Evolutionary conservation across 2,113 vertebrate genomes (phyloP).

Genomic region (Lathamus discolor): DNA sequence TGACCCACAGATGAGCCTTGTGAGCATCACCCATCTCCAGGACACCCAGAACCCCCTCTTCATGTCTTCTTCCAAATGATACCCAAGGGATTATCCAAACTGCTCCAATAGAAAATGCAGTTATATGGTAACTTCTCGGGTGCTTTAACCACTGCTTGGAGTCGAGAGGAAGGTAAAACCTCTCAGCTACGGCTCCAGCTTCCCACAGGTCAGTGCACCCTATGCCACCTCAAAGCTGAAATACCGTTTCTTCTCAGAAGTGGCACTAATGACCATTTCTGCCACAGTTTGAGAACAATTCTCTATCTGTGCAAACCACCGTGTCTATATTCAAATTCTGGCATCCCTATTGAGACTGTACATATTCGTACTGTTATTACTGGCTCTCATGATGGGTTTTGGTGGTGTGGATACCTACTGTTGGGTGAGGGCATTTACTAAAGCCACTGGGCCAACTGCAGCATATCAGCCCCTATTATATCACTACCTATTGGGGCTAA

Average conservation of each 20-base stretch:
- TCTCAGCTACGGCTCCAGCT: not conserved
- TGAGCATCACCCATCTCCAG: not conserved
- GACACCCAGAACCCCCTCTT: not conserved
- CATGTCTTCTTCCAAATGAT: not conserved
- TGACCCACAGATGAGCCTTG: rapidly evolving
- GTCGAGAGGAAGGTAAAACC: not conserved
- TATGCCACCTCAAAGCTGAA: not conserved
- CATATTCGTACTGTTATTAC: not conserved
- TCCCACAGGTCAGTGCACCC: not conserved
- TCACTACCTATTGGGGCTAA: not conserved
- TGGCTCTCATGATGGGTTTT: not conserved
- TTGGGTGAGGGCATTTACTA: not conserved
- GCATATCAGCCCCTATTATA: not conserved
- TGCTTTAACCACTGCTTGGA: not conserved
- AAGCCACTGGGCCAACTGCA: not conserved
- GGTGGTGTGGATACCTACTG: not conserved
- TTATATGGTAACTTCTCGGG: not conserved
- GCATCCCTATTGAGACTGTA: not conserved
- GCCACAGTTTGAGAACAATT: not conserved
- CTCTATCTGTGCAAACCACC: not conserved
- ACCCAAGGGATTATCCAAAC: not conserved
- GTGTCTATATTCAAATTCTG: not conserved
- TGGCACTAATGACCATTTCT: not conserved
- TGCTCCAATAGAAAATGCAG: not conserved
- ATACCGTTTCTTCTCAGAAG: not conserved